A percentile compares a stretch with the other conserved stretches of the same genome.
Conservation (phyloP, 2,888 invertebrate species). For the Himalopsyche japonica region DNA sequence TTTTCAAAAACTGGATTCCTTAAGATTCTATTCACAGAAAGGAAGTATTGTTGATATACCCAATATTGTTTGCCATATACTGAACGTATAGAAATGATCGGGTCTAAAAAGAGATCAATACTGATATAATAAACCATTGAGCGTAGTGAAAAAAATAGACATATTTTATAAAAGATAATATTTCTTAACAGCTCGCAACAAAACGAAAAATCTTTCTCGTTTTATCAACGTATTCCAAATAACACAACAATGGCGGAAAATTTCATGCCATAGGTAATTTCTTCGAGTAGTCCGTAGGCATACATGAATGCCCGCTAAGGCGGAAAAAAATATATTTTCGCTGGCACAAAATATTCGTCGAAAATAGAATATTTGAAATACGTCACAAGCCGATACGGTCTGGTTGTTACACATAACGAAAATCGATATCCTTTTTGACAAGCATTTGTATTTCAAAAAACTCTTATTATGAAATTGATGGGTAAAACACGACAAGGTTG, state of each 20-base stretch:
- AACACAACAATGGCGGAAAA: not conserved
- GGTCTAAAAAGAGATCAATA: no score
- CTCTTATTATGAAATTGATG: not conserved
- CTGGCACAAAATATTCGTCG: not conserved
- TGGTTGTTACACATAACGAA: slow-evolving; percentile 15
- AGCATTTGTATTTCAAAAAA: not conserved
- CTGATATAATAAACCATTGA: no score
- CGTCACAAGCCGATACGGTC: slow-evolving; percentile 4
- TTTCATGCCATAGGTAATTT: not conserved
- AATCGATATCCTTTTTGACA: slow-evolving; percentile 15
- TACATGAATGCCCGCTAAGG: not conserved
- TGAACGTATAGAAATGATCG: no score
- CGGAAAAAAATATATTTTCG: not conserved
- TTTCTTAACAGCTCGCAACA: not conserved
- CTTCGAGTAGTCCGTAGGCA: not conserved
- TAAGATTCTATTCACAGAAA: no score
- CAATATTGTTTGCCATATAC: no score
- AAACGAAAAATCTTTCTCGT: not conserved
- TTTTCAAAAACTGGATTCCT: no score
- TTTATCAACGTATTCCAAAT: not conserved
- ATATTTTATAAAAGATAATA: no score
- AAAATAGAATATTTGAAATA: not conserved
- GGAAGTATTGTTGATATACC: no score
- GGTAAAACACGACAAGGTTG: not conserved
- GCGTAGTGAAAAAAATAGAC: no score